Percentiles rank a stretch among this genome's conserved stretches.
phyloP scores from a whole-genome alignment of 1,140 invertebrate species.

The Drosophila littoralis region DNA sequence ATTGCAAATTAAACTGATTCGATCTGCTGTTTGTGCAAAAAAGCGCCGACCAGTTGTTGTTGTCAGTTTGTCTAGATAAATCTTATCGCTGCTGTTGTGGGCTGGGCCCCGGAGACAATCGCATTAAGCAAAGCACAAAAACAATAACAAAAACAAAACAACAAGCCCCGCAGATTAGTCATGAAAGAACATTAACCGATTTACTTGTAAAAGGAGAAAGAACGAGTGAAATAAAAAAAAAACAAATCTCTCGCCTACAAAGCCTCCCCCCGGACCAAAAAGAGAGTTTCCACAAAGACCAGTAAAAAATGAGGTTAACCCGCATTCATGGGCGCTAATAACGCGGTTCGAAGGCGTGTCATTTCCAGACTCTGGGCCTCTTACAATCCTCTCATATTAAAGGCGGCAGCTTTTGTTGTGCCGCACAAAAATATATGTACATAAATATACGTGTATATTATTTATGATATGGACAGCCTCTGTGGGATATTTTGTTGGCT shows the following conservation, averaged over 20 bases:
- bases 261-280: background rate
- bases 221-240: background rate
- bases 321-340: conserved; percentile 34
- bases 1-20: conserved; percentile 42
- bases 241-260: conserved; percentile 3
- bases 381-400: conserved; percentile 37
- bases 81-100: conserved; percentile 39
- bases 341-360: conserved; percentile 31
- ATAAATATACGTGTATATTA: conserved; percentile 22
- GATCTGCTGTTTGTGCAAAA: conserved; percentile 34
- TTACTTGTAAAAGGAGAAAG: conserved; percentile 7
- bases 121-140: conserved; percentile 8
- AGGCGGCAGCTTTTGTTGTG: conserved; percentile 43
- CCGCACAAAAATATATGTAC: background rate
- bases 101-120: conserved; percentile 22
- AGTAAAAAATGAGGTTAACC: conserved; percentile 36
- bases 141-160: conserved; percentile 12
- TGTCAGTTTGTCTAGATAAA: conserved; percentile 32
- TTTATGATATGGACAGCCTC: conserved; percentile 29
- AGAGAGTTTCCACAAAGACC: background rate
- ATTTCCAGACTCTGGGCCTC: conserved; percentile 10
- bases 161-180: conserved; percentile 32
- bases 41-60: conserved; percentile 32
- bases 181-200: conserved; percentile 27
- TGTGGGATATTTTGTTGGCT: conserved; percentile 14